Evolutionary conservation across 2,113 vertebrate species (phyloP).

Genomic region (Chaetodon trifascialis): DNA sequence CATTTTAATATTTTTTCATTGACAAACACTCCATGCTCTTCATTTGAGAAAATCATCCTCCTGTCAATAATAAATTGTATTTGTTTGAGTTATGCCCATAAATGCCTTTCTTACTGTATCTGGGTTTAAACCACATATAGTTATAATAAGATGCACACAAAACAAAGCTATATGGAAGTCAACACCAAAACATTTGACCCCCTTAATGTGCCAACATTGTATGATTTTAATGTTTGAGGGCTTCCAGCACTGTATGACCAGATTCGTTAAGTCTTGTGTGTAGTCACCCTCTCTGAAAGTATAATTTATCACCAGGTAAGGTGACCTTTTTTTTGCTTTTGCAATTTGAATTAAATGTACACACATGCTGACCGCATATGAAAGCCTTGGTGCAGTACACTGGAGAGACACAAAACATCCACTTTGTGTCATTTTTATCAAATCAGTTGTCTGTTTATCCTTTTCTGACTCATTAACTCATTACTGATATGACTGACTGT

Average conservation of each 20-base stretch:
- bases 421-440: not conserved
- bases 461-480: not conserved
- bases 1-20: not conserved
- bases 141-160: too few species aligned
- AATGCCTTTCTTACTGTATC: not conserved
- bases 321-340: not conserved
- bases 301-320: not conserved
- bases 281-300: not conserved
- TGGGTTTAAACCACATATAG: not conserved
- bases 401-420: not conserved
- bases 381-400: not conserved
- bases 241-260: not conserved
- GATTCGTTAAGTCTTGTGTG: not conserved
- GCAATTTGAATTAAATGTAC: not conserved
- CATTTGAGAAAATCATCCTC: not conserved
- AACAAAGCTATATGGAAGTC: not conserved
- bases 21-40: conserved; percentile 43
- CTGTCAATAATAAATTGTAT: conserved; percentile 53
- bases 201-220: not conserved
- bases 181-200: not conserved
- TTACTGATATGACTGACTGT: not conserved
- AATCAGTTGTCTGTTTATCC: not conserved
- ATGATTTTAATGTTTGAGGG: not conserved
- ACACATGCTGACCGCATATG: too few species aligned
- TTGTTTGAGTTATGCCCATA: conserved; percentile 18